phyloP scores from a whole-genome alignment of 1,140 invertebrate species.

The Saxidomus purpurata region DNA sequence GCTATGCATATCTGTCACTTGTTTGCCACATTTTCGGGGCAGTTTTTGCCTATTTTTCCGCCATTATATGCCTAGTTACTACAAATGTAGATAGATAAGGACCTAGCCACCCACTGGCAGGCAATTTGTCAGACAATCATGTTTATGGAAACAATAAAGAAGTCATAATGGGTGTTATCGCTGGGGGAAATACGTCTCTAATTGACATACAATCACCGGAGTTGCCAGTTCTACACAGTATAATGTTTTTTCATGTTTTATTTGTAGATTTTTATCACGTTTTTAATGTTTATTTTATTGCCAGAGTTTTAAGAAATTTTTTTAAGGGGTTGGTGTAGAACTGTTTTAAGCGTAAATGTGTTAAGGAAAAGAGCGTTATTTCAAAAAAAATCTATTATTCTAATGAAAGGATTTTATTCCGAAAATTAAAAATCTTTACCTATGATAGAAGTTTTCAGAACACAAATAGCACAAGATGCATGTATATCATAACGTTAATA shows the following conservation, averaged over 20 bases:
- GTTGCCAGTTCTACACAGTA: background rate
- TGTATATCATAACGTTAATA: too few relatives aligned
- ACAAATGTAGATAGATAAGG: slow-evolving; percentile 60
- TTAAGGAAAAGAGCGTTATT: too few relatives aligned
- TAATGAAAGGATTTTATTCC: too few relatives aligned
- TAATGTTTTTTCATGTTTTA: background rate
- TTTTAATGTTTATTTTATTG: background rate
- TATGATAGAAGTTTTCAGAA: too few relatives aligned
- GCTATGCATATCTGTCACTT: slow-evolving; percentile 38
- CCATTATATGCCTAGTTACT: slow-evolving; percentile 51
- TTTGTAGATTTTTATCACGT: background rate
- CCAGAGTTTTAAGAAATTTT: background rate
- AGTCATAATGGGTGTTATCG: slow-evolving; percentile 61
- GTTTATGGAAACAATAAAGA: slow-evolving; percentile 57
- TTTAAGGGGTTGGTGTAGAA: too few relatives aligned
- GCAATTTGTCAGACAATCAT: slow-evolving; percentile 58
- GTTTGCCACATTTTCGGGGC: slow-evolving; percentile 36
- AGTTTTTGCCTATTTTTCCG: slow-evolving; percentile 52
- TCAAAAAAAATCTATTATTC: too few relatives aligned
- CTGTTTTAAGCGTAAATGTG: too few relatives aligned
- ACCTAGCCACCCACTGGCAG: slow-evolving; percentile 52
- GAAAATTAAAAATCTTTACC: too few relatives aligned
- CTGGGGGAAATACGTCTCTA: slow-evolving; percentile 27
- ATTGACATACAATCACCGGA: slow-evolving; percentile 45
- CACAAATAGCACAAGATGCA: too few relatives aligned